Base-by-base conservation (phyloP, 2,888 invertebrate genomes). In the Galerucella calmariensis region DNA sequence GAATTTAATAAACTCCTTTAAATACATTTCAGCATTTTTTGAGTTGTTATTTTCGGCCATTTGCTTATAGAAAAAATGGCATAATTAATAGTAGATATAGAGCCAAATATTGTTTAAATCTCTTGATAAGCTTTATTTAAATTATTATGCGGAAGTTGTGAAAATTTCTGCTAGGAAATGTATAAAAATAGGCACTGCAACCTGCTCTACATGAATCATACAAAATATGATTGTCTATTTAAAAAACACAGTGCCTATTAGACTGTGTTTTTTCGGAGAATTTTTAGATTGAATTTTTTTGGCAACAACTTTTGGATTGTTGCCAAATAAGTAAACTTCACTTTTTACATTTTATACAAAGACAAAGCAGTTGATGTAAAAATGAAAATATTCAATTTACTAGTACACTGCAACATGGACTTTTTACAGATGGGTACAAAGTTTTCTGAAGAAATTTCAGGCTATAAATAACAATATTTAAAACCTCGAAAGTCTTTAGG, bases 311-410 rank as follows among this genome's bases (percentile, higher is more conserved):
- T 63, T 61, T 75, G 75, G 75, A 69, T 9, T 14, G 1, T n/a
- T 12, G 75, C 75, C 75, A 75, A 72, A 41, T 65, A 44, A 58
- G 62, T 72, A 69, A 72, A 70, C 72, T 69, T 75, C 65, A 68
- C 66, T 67, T 66, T 46, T 59, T 72, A 58, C 46, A 20, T n/a
- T 62, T 62, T 14, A 14, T 41, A 35, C 35, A 62, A 41, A 62
- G 41, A 62, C 62, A 62, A 35, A n/a, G n/a, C 58, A 10, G 46
- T 48, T 48, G 48, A 48, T 48, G 14, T 14, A 48, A 48, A 3
- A 14, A 48, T 3, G 14, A 14, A 48, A 6, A 46, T 46, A 12
- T 12, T 12, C 11, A 3, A 48, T 2, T 12, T 6, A 11, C 3
- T 48, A 12, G 12, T 48, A 12, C 11, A 46, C 46, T 9, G 46